Base-by-base conservation (phyloP, 1,140 invertebrate genomes). In the Lasaia peninsularis region DNA sequence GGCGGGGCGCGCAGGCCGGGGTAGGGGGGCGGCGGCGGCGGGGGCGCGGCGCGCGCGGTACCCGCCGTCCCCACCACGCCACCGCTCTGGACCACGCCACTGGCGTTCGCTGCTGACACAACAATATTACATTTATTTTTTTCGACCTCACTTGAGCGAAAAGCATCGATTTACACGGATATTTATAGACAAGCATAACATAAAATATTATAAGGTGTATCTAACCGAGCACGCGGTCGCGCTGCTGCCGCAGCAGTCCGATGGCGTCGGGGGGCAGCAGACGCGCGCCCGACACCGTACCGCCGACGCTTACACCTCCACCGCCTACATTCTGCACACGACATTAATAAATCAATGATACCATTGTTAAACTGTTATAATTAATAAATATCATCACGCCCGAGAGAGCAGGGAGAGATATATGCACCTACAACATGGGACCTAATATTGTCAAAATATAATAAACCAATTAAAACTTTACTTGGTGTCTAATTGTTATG, bases 1-100 rank as follows among this genome's bases (percentile, higher is more conserved):
- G 55, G 32, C 65, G 33, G 64, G 50, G 67, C 59, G 31, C 69
- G 69, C 37, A 72, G 55, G 32, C 69, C 69, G 12, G 69, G 69
- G 57, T 71, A 71, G 6, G 69, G 69, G 31, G 69, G 69, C 49
- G 70, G 69, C 11, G 69, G 54, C 24, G 56, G 33, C 31, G 50
- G 54, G 35, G 55, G 34, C 51, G 59, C 35, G n/a, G 31, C 24
- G 11, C 59, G 52, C 16, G 48, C 9, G 24, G 18, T 28, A 7
- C 14, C 52, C 21, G 51, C 31, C 12, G 34, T 49, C 31, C 53
- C 52, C 14, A 24, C 51, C 20, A 56, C 60, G n/a, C 31, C 53
- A 28, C 24, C 24, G 24, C 24, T 28, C 24, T 28, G 24, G 18
- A 34, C 20, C 11, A n/a, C 50, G 28, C 21, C 28, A 1, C 50